These are phyloP conservation scores for Prietella phreatophila DNA, from an alignment of 2,113 vertebrate species.

Conservation along the genomic window DNA sequence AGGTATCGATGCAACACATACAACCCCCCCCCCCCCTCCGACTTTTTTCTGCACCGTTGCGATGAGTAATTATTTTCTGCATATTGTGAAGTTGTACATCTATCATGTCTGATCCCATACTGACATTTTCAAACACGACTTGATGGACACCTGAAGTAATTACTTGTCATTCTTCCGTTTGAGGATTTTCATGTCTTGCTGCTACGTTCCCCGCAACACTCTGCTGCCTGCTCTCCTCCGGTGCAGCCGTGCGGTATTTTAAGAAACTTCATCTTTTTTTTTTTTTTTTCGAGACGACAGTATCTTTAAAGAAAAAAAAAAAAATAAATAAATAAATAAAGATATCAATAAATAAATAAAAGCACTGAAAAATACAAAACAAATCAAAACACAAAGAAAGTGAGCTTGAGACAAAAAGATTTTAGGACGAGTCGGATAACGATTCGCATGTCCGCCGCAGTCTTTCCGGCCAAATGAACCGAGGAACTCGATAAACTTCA, in stretches of 20 bases:
- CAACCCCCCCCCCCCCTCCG: constrained; percentile 52
- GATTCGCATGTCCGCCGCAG: constrained; percentile 9
- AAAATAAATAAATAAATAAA: not conserved
- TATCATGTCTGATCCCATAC: constrained; percentile 74
- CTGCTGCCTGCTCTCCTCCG: constrained; percentile 52
- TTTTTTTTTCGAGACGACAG: constrained; percentile 3
- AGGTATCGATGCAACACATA: constrained; percentile 29
- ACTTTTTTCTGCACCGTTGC: constrained; percentile 54
- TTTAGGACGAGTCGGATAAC: constrained; percentile 17
- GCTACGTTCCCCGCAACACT: constrained; percentile 66
- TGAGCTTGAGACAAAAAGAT: constrained; percentile 13
- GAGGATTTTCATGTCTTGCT: constrained; percentile 62
- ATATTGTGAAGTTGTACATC: constrained; percentile 72
- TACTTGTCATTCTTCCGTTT: constrained; percentile 77
- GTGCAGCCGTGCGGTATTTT: constrained; percentile 43
- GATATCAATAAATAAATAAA: constrained; percentile 2
- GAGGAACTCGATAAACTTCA: constrained; percentile 66
- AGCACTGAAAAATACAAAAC: not conserved
- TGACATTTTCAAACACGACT: constrained; percentile 72
- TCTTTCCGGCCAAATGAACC: constrained; percentile 37
- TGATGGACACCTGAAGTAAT: constrained; percentile 80
- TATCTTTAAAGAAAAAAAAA: constrained; percentile 8
- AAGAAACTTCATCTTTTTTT: constrained; percentile 39
- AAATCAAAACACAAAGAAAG: constrained; percentile 14
- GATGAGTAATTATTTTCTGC: constrained; percentile 66